Evolutionary conservation across 1,140 invertebrate genomes (phyloP).

Genomic region (Drosophila kepulauana): DNA sequence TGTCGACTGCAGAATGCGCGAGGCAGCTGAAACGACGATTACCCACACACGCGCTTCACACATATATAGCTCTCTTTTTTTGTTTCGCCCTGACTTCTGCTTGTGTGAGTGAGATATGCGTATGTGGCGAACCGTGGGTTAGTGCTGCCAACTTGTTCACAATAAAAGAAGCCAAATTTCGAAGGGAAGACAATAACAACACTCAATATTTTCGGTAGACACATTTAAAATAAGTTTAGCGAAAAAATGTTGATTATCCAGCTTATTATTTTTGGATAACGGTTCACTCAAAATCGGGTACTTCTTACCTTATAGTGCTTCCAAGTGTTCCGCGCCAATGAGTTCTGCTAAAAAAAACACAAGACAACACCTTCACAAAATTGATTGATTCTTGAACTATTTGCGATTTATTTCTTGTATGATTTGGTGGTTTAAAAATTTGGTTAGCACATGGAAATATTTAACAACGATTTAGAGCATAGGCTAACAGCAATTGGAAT

Average conservation of each 20-base stretch:
- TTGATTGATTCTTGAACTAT: conserved; percentile 15
- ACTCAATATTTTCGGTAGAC: background rate
- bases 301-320: conserved; percentile 17
- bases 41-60: conserved; percentile 43
- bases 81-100: conserved; percentile 28
- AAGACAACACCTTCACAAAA: conserved; percentile 17
- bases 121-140: conserved; percentile 48
- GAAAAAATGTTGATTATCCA: background rate
- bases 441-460: conserved; percentile 22
- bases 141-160: conserved; percentile 56
- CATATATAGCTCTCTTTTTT: conserved; percentile 54
- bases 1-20: conserved; percentile 66
- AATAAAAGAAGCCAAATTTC: conserved; percentile 28
- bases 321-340: background rate
- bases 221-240: background rate
- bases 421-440: background rate
- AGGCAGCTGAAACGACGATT: conserved; percentile 53
- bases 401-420: conserved; percentile 2
- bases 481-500: conserved; percentile 14
- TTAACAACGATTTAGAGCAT: conserved; percentile 1
- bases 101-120: conserved; percentile 79
- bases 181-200: conserved; percentile 10
- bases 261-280: background rate
- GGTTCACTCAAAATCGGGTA: background rate
- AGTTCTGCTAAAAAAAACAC: background rate